These are phyloP conservation scores for Fundulus diaphanus DNA, from an alignment of 2,797 vertebrate genomes.

Conservation along the genomic window DNA sequence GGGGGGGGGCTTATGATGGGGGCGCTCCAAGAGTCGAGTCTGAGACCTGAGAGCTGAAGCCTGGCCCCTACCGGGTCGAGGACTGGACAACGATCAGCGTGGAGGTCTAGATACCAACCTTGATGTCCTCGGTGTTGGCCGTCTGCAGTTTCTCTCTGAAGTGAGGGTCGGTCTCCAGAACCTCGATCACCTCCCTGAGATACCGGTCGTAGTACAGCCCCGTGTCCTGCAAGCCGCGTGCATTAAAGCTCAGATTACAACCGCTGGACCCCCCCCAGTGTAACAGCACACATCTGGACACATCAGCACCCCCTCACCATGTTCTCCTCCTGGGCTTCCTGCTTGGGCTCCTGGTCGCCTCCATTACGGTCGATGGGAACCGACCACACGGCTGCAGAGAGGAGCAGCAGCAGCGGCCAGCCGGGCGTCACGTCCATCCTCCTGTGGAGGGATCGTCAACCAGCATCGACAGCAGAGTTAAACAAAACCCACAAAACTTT, in stretches of 20 bases:
- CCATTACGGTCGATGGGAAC: conserved; percentile 80
- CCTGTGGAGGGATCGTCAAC: conserved; percentile 24
- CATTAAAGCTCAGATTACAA: not conserved
- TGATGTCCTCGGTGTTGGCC: conserved; percentile 91
- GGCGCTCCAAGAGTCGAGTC: no score
- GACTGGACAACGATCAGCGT: no score
- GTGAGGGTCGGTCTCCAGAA: conserved; percentile 91
- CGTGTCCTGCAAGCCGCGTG: conserved; percentile 81
- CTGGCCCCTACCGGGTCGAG: no score
- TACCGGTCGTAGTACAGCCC: conserved; percentile 92
- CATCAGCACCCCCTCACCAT: conserved; percentile 60
- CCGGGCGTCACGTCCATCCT: conserved; percentile 67
- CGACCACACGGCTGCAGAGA: conserved; percentile 65
- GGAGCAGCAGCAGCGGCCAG: conserved; percentile 70
- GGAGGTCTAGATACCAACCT: conserved; percentile 70
- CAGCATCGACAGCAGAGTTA: not conserved
- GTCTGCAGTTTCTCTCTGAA: conserved; percentile 93
- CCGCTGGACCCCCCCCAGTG: not conserved
- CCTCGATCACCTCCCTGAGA: conserved; percentile 91
- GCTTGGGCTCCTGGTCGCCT: conserved; percentile 59
- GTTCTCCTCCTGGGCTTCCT: conserved; percentile 78
- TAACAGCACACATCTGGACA: not conserved
- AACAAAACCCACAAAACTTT: no score
- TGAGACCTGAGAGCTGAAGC: no score
- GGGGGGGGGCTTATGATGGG: not conserved